These are phyloP conservation scores for Astropecten irregularis DNA, from an alignment of 53 echinoderm and acorn worm species.

Conservation along the genomic window DNA sequence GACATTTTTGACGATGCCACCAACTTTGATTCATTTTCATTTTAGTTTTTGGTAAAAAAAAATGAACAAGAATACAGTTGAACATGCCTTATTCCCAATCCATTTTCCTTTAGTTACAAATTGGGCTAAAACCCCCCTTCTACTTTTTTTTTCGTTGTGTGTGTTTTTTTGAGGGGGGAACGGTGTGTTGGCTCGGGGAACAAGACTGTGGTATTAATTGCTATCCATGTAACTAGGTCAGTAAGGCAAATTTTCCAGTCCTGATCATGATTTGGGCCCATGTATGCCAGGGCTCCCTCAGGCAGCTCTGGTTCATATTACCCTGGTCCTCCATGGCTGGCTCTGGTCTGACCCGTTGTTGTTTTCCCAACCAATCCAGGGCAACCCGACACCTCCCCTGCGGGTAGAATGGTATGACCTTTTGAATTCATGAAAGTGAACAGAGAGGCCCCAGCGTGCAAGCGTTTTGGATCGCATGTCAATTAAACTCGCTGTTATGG, in stretches of 20 bases:
- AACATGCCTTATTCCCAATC: too few relatives aligned
- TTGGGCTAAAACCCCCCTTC: too few relatives aligned
- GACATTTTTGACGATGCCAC: too few relatives aligned
- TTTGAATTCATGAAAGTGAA: slow-evolving; percentile 50
- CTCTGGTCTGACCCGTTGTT: slow-evolving; percentile 37
- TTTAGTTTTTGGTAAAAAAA: too few relatives aligned
- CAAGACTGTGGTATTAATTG: too few relatives aligned
- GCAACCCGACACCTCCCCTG: slow-evolving; percentile 58
- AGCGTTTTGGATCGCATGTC: slow-evolving; percentile 35
- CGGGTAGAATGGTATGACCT: slow-evolving; percentile 54
- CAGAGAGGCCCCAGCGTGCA: not conserved
- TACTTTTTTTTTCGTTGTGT: not conserved
- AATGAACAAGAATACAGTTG: too few relatives aligned
- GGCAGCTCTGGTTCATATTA: slow-evolving; percentile 29
- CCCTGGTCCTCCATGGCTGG: not conserved
- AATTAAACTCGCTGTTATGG: slow-evolving; percentile 43
- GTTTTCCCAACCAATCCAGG: slow-evolving; percentile 52
- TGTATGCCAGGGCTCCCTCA: not conserved
- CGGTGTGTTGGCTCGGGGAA: not conserved
- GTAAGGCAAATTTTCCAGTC: slow-evolving; percentile 2
- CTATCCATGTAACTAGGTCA: slow-evolving; percentile 36
- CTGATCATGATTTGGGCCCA: slow-evolving; percentile 29
- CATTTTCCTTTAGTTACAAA: too few relatives aligned
- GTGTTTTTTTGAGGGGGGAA: not conserved
- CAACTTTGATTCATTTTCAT: too few relatives aligned